phyloP scores from a whole-genome alignment of 2,797 vertebrate genomes.

The Luscinia luscinia region DNA sequence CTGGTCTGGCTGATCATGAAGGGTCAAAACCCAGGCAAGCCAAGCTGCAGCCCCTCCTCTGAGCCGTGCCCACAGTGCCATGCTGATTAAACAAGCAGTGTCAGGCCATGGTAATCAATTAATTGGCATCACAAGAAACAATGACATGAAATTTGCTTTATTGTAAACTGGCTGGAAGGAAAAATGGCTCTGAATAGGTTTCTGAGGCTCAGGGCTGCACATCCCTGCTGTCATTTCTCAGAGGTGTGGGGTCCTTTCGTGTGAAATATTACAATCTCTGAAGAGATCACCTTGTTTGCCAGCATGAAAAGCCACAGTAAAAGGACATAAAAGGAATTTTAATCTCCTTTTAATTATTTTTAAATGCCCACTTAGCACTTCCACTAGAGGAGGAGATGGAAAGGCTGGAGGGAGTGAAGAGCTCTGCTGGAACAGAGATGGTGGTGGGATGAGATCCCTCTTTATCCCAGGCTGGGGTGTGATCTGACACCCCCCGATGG shows the following conservation, averaged over 20 bases:
- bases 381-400: neutral
- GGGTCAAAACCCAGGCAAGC: neutral
- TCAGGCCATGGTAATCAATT: neutral
- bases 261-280: accelerated
- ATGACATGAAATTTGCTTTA: neutral
- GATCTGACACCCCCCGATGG: neutral
- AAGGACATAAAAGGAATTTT: neutral
- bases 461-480: neutral
- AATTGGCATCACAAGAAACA: neutral
- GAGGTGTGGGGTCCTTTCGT: neutral
- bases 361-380: neutral
- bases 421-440: neutral
- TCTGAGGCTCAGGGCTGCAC: neutral
- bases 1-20: neutral
- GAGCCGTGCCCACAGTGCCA: neutral
- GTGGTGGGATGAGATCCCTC: neutral
- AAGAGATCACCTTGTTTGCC: neutral
- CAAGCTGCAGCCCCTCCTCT: neutral
- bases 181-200: neutral
- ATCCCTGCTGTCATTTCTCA: neutral
- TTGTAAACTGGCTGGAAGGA: neutral
- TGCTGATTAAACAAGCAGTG: neutral
- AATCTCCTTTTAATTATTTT: neutral
- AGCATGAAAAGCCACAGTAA: neutral
- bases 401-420: neutral